Percentiles rank a stretch among this genome's conserved stretches.
Conservation (phyloP, 1,140 invertebrate species). For the Diachasmimorpha longicaudata region DNA sequence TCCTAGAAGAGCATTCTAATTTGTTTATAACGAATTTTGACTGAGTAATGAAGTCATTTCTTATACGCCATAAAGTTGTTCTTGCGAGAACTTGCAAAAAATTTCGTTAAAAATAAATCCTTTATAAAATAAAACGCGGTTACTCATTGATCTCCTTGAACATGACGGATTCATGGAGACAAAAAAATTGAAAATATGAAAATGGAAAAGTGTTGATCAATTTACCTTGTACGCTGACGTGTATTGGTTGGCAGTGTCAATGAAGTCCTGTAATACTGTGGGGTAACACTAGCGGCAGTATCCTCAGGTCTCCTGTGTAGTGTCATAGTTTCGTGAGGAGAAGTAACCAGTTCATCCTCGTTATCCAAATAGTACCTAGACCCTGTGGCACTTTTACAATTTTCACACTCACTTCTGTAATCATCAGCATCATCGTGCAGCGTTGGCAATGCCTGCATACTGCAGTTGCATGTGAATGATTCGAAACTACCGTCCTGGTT, state of each 20-base stretch:
- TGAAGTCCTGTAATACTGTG: constrained; percentile 70
- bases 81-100: too few relatives aligned
- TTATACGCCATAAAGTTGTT: too few relatives aligned
- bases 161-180: too few relatives aligned
- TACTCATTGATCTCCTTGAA: too few relatives aligned
- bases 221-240: constrained; percentile 67
- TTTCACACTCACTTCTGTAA: constrained; percentile 82
- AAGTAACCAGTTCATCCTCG: constrained; percentile 64
- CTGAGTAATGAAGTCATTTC: too few relatives aligned
- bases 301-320: constrained; percentile 69
- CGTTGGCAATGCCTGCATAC: constrained; percentile 56
- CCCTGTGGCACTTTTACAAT: constrained; percentile 77
- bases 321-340: constrained; percentile 74
- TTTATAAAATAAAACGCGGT: too few relatives aligned
- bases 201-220: constrained; percentile 15
- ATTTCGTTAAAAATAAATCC: too few relatives aligned
- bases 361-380: constrained; percentile 70
- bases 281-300: constrained; percentile 51
- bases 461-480: constrained; percentile 59
- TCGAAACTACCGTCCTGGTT: constrained; percentile 60
- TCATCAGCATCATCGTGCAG: constrained; percentile 71
- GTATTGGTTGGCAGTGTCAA: constrained; percentile 73
- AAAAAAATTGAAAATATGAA: too few relatives aligned
- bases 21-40: too few relatives aligned
- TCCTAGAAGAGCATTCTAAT: constrained; percentile 43